Conservation (phyloP, 2,888 invertebrate genomes). For the Pogonocherus hispidulus region DNA sequence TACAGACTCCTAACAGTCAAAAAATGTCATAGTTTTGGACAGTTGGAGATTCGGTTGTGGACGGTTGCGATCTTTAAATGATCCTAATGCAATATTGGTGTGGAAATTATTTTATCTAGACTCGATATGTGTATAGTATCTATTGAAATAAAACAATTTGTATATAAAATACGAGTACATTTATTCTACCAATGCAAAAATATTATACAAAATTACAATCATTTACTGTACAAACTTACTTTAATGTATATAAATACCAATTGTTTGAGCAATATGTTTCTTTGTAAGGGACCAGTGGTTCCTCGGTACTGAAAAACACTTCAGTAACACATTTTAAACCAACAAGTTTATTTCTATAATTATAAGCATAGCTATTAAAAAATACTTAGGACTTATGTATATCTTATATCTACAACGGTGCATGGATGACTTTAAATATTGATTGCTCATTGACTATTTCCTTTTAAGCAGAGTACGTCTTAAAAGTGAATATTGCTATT, state of each 20-base stretch:
- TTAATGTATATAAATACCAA: conserved; percentile 31
- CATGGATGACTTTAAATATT: neutral
- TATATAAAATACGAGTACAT: neutral
- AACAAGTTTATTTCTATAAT: too few relatives aligned
- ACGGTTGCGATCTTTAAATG: too few relatives aligned
- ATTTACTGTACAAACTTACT: conserved; percentile 49
- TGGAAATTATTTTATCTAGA: too few relatives aligned
- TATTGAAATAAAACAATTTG: conserved; percentile 26
- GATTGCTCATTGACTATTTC: neutral
- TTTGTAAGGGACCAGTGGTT: conserved; percentile 2
- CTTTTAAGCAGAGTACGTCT: neutral
- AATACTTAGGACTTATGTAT: too few relatives aligned
- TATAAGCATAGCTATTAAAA: too few relatives aligned
- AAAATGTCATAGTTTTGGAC: too few relatives aligned
- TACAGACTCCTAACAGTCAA: too few relatives aligned
- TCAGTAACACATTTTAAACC: neutral
- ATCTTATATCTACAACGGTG: too few relatives aligned
- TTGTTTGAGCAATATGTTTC: conserved; percentile 36
- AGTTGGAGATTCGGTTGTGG: too few relatives aligned
- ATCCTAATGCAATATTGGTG: too few relatives aligned
- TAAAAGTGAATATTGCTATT: conserved; percentile 24
- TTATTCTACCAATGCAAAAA: conserved; percentile 50
- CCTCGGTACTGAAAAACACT: neutral
- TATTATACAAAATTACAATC: conserved; percentile 48
- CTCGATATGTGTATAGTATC: too few relatives aligned